These are phyloP conservation scores for Paraplagusia blochii DNA, from an alignment of 2,113 vertebrate species.

Conservation along the genomic window DNA sequence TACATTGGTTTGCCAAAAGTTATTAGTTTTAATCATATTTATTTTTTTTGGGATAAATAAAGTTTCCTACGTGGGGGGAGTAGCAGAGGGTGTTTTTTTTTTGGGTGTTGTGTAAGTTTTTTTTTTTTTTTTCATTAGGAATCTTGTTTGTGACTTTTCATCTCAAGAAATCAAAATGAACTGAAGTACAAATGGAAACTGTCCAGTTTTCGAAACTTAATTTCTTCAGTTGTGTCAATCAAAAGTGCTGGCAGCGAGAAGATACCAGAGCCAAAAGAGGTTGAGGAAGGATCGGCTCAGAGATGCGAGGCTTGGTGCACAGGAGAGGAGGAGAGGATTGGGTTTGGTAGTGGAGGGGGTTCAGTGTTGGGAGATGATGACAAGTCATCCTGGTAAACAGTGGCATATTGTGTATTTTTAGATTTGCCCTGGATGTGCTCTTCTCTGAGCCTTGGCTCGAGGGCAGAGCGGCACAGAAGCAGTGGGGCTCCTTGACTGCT, in stretches of 20 bases:
- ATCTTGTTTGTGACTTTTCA: constrained; percentile 11
- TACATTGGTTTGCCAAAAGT: background rate
- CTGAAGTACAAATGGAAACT: background rate
- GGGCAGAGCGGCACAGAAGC: constrained; percentile 63
- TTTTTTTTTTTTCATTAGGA: constrained; percentile 16
- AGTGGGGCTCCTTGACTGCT: constrained; percentile 92
- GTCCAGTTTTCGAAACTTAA: constrained; percentile 14
- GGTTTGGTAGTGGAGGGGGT: constrained; percentile 6
- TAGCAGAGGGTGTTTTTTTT: constrained; percentile 17
- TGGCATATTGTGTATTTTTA: constrained; percentile 85
- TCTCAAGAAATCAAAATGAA: constrained; percentile 18
- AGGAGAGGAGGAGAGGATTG: background rate
- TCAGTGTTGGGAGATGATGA: constrained; percentile 57
- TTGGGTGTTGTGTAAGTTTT: constrained; percentile 20
- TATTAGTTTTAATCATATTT: too few relatives aligned
- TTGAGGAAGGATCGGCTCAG: constrained; percentile 32
- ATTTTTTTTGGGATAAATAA: too few relatives aligned
- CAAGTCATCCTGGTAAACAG: constrained; percentile 84
- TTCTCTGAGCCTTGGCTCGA: constrained; percentile 59
- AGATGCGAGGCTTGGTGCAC: constrained; percentile 15
- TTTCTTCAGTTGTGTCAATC: constrained; percentile 71
- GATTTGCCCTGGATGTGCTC: constrained; percentile 84
- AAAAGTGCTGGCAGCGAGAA: constrained; percentile 37
- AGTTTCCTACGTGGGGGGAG: too few relatives aligned
- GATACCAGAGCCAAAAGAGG: constrained; percentile 46